Evolutionary conservation across 1,140 invertebrate genomes (phyloP).

Genomic region (Melitaea cinxia): DNA sequence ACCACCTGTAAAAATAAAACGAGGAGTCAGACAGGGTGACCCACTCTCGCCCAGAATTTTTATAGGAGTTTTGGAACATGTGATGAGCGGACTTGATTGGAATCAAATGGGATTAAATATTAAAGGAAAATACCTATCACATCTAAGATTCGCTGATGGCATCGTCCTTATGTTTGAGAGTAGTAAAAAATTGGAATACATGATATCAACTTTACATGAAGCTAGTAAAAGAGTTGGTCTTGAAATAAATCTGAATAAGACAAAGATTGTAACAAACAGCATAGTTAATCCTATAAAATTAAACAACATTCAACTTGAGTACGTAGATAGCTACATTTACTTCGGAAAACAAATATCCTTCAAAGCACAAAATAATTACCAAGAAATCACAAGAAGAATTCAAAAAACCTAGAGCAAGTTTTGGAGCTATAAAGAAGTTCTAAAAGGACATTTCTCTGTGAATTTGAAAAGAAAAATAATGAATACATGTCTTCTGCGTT

Average conservation of each 20-base stretch:
- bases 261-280: constrained; percentile 31
- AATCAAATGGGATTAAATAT: constrained; percentile 37
- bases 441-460: constrained; percentile 22
- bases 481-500: background rate
- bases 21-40: background rate
- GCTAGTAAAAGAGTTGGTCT: constrained; percentile 31
- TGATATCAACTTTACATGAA: constrained; percentile 34
- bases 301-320: no score
- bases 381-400: constrained; percentile 4
- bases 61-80: no score
- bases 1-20: background rate
- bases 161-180: constrained; percentile 44
- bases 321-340: no score
- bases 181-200: constrained; percentile 28
- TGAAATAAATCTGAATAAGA: constrained; percentile 5
- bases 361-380: background rate
- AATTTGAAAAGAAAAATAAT: background rate
- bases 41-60: background rate
- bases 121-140: constrained; percentile 41
- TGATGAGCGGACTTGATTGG: constrained; percentile 27
- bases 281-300: constrained; percentile 15
- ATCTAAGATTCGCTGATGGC: constrained; percentile 46
- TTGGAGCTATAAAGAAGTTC: constrained; percentile 4
- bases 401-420: constrained; percentile 10
- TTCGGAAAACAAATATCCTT: no score